Evolutionary conservation across 2,797 vertebrate genomes (phyloP).

Genomic region (Eleutherodactylus coqui): DNA sequence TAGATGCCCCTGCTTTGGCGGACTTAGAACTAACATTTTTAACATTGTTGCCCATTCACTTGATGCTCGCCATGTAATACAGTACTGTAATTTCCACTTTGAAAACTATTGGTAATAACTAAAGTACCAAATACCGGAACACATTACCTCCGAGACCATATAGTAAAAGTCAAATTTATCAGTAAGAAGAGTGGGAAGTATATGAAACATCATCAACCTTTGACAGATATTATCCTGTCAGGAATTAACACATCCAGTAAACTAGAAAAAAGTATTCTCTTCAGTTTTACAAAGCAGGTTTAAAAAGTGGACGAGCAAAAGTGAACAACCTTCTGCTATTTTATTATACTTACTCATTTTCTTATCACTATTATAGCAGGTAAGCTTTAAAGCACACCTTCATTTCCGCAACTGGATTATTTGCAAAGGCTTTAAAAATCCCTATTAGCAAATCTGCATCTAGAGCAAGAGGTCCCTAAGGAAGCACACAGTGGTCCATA

Average conservation of each 20-base stretch:
- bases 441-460: no score
- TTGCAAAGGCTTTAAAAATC: no score
- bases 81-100: not conserved
- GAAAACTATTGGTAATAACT: not conserved
- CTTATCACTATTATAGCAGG: no score
- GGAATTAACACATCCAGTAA: not conserved
- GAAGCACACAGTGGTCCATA: no score
- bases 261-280: not conserved
- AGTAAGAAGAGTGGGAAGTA: not conserved
- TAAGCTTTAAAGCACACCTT: no score
- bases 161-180: conserved; percentile 14
- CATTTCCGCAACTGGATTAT: no score
- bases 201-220: not conserved
- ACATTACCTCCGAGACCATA: not conserved
- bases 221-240: not conserved
- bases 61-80: not conserved
- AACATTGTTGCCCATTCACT: not conserved
- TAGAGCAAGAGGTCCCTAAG: no score
- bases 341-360: no score
- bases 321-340: no score
- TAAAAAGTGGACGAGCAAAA: no score
- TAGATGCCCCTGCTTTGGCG: no score
- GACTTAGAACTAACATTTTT: not conserved
- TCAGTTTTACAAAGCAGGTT: not conserved
- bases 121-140: not conserved